These are phyloP conservation scores for Trichoplusia ni DNA, from an alignment of 1,140 invertebrate genomes.

Conservation along the genomic window DNA sequence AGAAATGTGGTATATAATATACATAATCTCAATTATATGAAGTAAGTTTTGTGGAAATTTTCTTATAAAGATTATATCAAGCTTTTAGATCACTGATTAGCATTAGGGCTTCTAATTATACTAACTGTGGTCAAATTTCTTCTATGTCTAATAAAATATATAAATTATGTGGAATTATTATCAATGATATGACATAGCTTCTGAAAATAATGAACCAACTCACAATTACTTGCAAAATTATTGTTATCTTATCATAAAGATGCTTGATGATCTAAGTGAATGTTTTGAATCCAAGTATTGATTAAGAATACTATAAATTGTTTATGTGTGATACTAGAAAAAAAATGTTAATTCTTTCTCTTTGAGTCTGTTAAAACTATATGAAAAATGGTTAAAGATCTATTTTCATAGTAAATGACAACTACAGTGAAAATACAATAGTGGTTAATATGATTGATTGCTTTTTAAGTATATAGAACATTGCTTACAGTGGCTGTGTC, in stretches of 20 bases:
- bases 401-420: too few species aligned
- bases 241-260: not conserved
- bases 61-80: slow-evolving; percentile 13
- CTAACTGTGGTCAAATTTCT: slow-evolving; percentile 13
- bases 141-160: slow-evolving; percentile 11
- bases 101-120: slow-evolving; percentile 17
- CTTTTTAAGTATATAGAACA: not conserved
- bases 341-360: too few species aligned
- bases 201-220: slow-evolving; percentile 1
- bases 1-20: slow-evolving; percentile 3
- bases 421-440: too few species aligned
- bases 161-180: slow-evolving; percentile 12
- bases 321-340: too few species aligned
- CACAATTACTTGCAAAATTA: not conserved
- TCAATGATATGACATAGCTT: not conserved
- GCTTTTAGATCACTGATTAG: slow-evolving; percentile 20
- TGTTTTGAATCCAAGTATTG: too few species aligned
- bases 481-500: slow-evolving; percentile 30
- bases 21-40: slow-evolving; percentile 18
- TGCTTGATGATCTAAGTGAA: not conserved
- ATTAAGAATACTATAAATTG: too few species aligned
- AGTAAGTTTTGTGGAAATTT: not conserved
- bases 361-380: too few species aligned
- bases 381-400: too few species aligned
- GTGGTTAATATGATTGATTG: not conserved